Percentiles rank a stretch among this genome's conserved stretches.
phyloP scores from a whole-genome alignment of 92 coral and sea anemone species.

The Paramuricea clavata region DNA sequence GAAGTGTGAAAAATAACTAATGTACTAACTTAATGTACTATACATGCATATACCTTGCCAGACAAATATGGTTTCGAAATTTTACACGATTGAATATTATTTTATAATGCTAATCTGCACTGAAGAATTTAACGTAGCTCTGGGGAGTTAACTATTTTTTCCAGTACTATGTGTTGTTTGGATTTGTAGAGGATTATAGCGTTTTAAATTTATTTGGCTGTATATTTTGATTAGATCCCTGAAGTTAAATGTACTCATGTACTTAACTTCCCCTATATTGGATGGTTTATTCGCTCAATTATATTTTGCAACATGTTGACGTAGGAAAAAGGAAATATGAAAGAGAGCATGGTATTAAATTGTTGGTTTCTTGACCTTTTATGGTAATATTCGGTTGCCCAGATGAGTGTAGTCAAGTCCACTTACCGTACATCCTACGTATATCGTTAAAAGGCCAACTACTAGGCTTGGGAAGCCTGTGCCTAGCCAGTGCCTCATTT shows the following conservation, averaged over 20 bases:
- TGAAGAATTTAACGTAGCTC: background rate
- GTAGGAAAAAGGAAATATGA: background rate
- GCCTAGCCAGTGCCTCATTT: conserved; percentile 44
- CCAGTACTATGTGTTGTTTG: background rate
- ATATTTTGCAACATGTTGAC: background rate
- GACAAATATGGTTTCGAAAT: background rate
- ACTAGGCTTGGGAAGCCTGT: conserved; percentile 51
- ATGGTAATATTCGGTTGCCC: background rate
- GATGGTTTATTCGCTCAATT: no score
- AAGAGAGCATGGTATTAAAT: background rate
- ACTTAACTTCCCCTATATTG: background rate
- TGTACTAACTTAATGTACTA: background rate
- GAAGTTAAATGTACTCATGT: background rate
- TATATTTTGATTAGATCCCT: background rate
- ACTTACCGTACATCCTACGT: conserved; percentile 48
- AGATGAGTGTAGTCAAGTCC: background rate
- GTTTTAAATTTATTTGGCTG: background rate
- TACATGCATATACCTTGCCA: background rate
- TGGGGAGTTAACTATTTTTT: background rate
- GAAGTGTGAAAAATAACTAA: background rate
- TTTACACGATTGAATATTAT: background rate
- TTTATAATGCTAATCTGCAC: background rate
- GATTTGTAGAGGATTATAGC: background rate
- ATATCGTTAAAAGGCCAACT: conserved; percentile 36
- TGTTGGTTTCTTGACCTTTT: background rate